Percentiles rank a stretch among this genome's conserved stretches.
These are phyloP conservation scores for Labrus mixtus DNA, from an alignment of 2,113 vertebrate species.

Conservation along the genomic window DNA sequence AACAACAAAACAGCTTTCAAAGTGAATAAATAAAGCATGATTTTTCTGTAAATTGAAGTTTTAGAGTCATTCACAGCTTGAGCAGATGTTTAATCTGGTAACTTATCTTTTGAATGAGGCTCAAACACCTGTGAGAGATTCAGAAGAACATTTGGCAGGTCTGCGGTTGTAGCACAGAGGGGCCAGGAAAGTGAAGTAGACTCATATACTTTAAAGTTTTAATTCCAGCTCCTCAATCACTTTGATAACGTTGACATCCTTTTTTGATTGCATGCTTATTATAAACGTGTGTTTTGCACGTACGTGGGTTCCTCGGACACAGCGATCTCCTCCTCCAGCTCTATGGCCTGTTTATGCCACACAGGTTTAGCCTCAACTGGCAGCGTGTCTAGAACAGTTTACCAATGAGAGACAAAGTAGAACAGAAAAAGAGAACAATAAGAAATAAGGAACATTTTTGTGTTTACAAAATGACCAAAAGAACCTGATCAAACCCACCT, in stretches of 20 bases:
- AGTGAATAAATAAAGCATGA: background rate
- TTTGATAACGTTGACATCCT: background rate
- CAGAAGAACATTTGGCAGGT: constrained; percentile 36
- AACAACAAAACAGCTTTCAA: background rate
- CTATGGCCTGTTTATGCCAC: constrained; percentile 97
- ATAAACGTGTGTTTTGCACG: constrained; percentile 73
- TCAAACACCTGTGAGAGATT: constrained; percentile 37
- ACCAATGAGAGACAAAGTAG: background rate
- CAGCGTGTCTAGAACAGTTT: constrained; percentile 86
- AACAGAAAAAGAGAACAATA: background rate
- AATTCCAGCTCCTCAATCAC: background rate
- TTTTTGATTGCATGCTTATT: background rate
- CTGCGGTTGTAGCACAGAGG: too few relatives aligned
- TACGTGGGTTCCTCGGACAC: constrained; percentile 94
- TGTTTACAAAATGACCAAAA: too few relatives aligned
- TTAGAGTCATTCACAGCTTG: background rate
- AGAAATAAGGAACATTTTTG: too few relatives aligned
- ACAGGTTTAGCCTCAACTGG: constrained; percentile 94
- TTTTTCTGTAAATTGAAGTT: background rate
- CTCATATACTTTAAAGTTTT: background rate
- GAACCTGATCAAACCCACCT: constrained; percentile 74
- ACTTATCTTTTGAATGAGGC: constrained; percentile 11
- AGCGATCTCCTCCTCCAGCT: constrained; percentile 89
- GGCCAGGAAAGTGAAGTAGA: too few relatives aligned
- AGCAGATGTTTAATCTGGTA: constrained; percentile 20